phyloP scores from a whole-genome alignment of 2,888 invertebrate species.

The Watsonalla binaria region DNA sequence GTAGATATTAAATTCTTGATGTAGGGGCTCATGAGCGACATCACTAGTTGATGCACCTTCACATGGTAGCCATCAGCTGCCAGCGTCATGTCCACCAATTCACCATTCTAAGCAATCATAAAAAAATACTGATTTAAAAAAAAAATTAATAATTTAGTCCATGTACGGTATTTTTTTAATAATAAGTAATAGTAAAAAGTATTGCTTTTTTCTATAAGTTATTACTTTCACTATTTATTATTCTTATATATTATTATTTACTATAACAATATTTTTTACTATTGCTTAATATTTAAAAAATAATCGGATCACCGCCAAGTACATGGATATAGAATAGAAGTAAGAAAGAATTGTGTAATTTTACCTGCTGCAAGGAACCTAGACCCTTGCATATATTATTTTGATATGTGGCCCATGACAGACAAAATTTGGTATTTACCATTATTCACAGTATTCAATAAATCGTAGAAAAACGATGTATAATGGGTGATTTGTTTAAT shows the following conservation, averaged over 20 bases:
- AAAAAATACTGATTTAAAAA: conserved; percentile 2
- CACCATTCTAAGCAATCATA: conserved; percentile 49
- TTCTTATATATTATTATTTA: too few relatives aligned
- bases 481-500: too few relatives aligned
- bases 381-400: conserved; percentile 55
- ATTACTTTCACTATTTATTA: too few relatives aligned
- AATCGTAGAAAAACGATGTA: too few relatives aligned
- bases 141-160: neutral
- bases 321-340: too few relatives aligned
- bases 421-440: conserved; percentile 35
- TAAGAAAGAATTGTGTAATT: conserved; percentile 1
- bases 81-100: conserved; percentile 71
- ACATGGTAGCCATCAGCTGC: conserved; percentile 69
- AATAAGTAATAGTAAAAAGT: too few relatives aligned
- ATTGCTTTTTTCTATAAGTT: too few relatives aligned
- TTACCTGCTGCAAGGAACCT: conserved; percentile 57
- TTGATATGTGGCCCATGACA: conserved; percentile 53
- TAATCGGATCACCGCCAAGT: neutral
- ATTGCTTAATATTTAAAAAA: too few relatives aligned
- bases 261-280: too few relatives aligned
- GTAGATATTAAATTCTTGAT: conserved; percentile 61
- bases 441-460: conserved; percentile 14
- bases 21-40: conserved; percentile 66
- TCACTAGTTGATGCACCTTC: conserved; percentile 65
- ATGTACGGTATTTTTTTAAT: neutral